Evolutionary conservation across 2,888 invertebrate genomes (phyloP).

Genomic region (Hylaea fasciaria): DNA sequence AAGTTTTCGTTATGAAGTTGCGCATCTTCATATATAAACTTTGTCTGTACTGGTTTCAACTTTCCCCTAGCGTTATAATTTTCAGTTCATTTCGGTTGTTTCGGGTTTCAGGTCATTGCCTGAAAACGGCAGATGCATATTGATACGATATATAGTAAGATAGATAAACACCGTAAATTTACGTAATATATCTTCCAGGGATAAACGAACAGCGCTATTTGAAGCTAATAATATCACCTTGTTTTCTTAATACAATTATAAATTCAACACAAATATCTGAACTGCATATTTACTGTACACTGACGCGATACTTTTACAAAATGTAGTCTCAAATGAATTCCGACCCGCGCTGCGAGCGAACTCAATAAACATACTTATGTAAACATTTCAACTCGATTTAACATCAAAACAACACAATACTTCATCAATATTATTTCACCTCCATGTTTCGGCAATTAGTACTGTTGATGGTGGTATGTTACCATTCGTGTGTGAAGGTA

Average conservation of each 20-base stretch:
- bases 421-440: conserved; percentile 15
- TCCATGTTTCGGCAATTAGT: conserved; percentile 15
- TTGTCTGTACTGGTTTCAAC: no score
- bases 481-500: background rate
- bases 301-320: background rate
- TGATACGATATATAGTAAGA: no score
- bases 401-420: conserved; percentile 15
- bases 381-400: conserved; percentile 14
- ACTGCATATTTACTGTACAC: no score
- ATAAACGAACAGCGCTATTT: background rate
- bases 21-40: no score
- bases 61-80: no score
- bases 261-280: conserved; percentile 6
- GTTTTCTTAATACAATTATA: conserved; percentile 1
- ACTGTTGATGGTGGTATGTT: background rate
- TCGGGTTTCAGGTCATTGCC: no score
- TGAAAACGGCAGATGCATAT: no score
- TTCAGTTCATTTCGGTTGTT: no score
- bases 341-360: conserved; percentile 1
- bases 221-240: background rate
- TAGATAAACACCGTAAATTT: no score
- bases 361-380: conserved; percentile 8
- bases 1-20: no score
- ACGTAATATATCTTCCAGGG: no score
- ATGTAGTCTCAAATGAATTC: background rate